These are phyloP conservation scores for Mactra quadrangularis DNA, from an alignment of 1,140 invertebrate genomes.

Conservation along the genomic window DNA sequence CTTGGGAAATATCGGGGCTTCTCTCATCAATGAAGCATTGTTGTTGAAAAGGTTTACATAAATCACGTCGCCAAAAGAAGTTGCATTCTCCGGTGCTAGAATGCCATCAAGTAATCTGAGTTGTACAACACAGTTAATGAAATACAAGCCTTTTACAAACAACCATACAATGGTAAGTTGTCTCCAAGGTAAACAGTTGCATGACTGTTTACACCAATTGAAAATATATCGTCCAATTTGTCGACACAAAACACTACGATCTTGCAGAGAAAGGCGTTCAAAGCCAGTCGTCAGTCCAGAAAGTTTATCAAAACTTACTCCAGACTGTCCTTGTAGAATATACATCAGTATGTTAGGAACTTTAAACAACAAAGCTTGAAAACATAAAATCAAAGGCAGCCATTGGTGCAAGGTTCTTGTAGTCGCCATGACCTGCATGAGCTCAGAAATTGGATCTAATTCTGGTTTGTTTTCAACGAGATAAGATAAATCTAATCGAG, in stretches of 20 bases:
- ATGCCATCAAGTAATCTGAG: not conserved
- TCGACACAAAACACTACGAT: not conserved
- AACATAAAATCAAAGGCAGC: conserved; percentile 27
- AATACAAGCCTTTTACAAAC: conserved; percentile 26
- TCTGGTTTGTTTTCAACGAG: too few relatives aligned
- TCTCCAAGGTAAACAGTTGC: conserved; percentile 24
- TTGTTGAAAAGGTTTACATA: not conserved
- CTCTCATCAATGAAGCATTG: conserved; percentile 3
- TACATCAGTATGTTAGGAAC: conserved; percentile 26
- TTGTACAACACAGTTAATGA: conserved; percentile 16
- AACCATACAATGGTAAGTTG: conserved; percentile 19
- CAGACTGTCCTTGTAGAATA: conserved; percentile 20
- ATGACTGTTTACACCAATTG: conserved; percentile 15
- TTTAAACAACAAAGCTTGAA: conserved; percentile 40
- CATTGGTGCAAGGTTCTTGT: conserved; percentile 13
- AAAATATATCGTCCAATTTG: conserved; percentile 4
- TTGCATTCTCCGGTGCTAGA: not conserved
- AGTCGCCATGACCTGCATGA: too few relatives aligned
- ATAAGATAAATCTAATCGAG: too few relatives aligned
- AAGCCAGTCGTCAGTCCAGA: not conserved
- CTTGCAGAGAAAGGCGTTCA: not conserved
- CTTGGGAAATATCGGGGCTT: not conserved
- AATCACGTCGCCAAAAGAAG: conserved; percentile 27
- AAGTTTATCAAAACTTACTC: conserved; percentile 36
- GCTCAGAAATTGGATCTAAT: not conserved